Evolutionary conservation across 2,888 invertebrate genomes (phyloP), one percentile per base, ranked within the genome.

Genomic region (Metallyticus violacea): DNA sequence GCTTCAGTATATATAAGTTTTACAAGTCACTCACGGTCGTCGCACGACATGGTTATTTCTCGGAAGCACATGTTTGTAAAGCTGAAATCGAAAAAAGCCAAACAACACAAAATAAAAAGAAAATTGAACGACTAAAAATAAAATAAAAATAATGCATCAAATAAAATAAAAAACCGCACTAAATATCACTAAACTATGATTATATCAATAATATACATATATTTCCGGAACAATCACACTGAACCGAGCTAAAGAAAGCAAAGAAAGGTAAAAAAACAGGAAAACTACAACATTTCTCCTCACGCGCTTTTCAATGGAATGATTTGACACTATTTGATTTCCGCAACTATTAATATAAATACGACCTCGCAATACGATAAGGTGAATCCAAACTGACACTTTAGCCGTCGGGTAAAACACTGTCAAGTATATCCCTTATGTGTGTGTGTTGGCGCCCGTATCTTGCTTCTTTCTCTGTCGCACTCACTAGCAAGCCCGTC

Each of bases 331-430:
- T 62, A 62, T 62, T 62, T 62, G 40, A n/a, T 62, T 62, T 62
- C 40, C 40, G 40, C 40, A 62, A 62, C 40, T 62, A 62, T 62
- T 62, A 62, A 62, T 62, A 62, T 62, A 62, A 62, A 62, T 62
- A 62, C 15, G 40, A 62, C 15, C 40, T 62, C 40, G 40, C 40
- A 22, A 62, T 62, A 22, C 40, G 40, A 62, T 62, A 62, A 82
- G 82, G 82, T 82, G 82, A 82, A 22, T 62, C 76, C 40, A 76
- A 9, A 82, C 82, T 83, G 83, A 28, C 83, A 83, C 83, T 83
- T 83, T 83, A 83, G 83, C 83, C 83, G 77, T 26, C 77, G 83
- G 83, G 77, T 77, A 77, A 27, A 77, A 83, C 83, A 83, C 83
- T 83, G 77, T n/a, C n/a, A n/a, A n/a, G n/a, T n/a, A n/a, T n/a